Conservation (phyloP, 2,888 invertebrate species). For the Rotaria socialis region DNA sequence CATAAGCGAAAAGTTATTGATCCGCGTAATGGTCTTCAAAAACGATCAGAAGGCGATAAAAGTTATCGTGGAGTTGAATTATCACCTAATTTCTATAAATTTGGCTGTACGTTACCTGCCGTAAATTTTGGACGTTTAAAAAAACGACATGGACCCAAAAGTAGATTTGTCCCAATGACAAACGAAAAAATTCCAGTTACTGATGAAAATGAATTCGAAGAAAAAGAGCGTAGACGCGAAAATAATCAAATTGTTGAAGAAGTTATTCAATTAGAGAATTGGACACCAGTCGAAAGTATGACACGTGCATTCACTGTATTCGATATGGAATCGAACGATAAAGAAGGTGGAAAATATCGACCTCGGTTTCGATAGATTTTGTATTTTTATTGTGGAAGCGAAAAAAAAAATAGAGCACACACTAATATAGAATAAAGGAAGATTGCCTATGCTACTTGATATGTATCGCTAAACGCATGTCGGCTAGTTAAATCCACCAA, state of each 20-base stretch:
- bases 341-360: neutral
- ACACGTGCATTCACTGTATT: constrained; percentile 44
- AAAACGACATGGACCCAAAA: neutral
- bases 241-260: constrained; percentile 50
- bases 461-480: neutral
- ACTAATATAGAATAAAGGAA: neutral
- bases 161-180: constrained; percentile 5
- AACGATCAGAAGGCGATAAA: constrained; percentile 55
- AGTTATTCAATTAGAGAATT: constrained; percentile 52
- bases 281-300: constrained; percentile 54
- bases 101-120: constrained; percentile 52
- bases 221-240: constrained; percentile 50
- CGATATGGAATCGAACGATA: neutral
- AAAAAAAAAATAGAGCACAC: neutral
- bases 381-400: neutral
- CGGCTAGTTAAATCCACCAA: neutral
- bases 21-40: constrained; percentile 53
- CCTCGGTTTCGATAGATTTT: neutral
- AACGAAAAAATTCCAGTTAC: neutral
- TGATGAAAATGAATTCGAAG: constrained; percentile 40
- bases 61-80: constrained; percentile 56
- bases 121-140: constrained; percentile 53
- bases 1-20: constrained; percentile 49
- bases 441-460: neutral
- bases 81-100: constrained; percentile 53